phyloP scores from a whole-genome alignment of 2,113 vertebrate species.

The Serilophus lunatus region DNA sequence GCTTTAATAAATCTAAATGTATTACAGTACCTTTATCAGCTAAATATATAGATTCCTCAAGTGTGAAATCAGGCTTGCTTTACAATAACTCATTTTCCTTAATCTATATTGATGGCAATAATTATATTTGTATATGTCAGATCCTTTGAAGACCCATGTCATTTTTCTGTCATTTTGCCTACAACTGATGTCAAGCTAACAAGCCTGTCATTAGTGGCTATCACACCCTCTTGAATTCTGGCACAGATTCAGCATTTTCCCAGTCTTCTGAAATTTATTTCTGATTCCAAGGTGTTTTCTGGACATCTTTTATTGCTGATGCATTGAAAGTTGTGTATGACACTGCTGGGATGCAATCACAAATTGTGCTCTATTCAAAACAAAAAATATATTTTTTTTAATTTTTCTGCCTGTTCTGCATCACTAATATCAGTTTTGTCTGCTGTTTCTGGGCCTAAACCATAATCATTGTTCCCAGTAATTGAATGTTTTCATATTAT shows the following conservation, averaged over 20 bases:
- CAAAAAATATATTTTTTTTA: background rate
- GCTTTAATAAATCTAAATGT: background rate
- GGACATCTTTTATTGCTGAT: background rate
- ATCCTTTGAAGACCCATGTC: background rate
- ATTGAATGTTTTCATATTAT: background rate
- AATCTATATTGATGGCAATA: background rate
- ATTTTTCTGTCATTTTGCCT: conserved; percentile 2
- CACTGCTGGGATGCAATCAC: background rate
- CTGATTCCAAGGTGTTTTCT: background rate
- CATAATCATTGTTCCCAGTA: background rate
- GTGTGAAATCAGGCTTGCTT: background rate
- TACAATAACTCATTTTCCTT: background rate
- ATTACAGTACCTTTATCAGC: background rate
- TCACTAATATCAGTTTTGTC: background rate
- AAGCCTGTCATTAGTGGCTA: background rate
- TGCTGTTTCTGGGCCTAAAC: background rate
- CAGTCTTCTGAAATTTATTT: background rate
- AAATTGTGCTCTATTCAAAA: background rate
- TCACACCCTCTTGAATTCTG: conserved; percentile 22
- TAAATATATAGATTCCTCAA: background rate
- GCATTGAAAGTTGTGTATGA: background rate
- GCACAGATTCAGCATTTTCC: background rate
- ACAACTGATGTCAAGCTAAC: background rate
- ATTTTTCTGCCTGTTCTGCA: background rate
- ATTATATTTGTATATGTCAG: conserved; percentile 1